These are phyloP conservation scores for Zaprionus lachaisei DNA, from an alignment of 1,140 invertebrate genomes.

Conservation along the genomic window DNA sequence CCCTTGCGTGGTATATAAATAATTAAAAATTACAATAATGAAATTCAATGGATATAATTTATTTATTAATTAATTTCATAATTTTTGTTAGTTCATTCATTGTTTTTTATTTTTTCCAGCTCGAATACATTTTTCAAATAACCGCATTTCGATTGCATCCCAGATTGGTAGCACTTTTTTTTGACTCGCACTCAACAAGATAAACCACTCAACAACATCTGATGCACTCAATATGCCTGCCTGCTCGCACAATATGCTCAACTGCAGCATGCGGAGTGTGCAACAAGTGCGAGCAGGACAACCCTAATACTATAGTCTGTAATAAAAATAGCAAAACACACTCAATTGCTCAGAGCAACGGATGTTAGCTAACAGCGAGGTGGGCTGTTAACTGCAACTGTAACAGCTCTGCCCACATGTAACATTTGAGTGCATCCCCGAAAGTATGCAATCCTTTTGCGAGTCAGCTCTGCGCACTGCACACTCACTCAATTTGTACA, in stretches of 20 bases:
- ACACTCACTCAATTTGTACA: constrained; percentile 22
- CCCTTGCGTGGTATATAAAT: neutral
- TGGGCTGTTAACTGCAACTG: neutral
- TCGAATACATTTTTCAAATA: constrained; percentile 8
- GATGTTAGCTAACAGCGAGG: constrained; percentile 22
- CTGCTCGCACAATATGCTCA: constrained; percentile 24
- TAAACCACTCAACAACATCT: neutral
- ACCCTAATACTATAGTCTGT: constrained; percentile 1
- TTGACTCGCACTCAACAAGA: neutral
- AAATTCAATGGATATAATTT: neutral
- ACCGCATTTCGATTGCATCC: constrained; percentile 21
- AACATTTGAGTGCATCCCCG: constrained; percentile 37
- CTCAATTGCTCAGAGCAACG: constrained; percentile 3
- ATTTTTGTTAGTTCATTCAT: neutral
- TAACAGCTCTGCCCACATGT: neutral
- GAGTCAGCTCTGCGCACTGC: constrained; percentile 22
- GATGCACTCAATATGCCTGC: constrained; percentile 16
- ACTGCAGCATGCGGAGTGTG: neutral
- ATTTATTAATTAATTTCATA: neutral
- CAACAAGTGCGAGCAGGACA: constrained; percentile 42
- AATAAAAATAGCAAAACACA: neutral
- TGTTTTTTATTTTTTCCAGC: neutral
- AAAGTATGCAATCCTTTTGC: constrained; percentile 25
- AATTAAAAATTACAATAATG: neutral
- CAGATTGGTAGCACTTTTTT: constrained; percentile 44